Evolutionary conservation across 2,888 invertebrate species (phyloP), one percentile per base, ranked within the genome.

Genomic region (Tenthredo amoena): DNA sequence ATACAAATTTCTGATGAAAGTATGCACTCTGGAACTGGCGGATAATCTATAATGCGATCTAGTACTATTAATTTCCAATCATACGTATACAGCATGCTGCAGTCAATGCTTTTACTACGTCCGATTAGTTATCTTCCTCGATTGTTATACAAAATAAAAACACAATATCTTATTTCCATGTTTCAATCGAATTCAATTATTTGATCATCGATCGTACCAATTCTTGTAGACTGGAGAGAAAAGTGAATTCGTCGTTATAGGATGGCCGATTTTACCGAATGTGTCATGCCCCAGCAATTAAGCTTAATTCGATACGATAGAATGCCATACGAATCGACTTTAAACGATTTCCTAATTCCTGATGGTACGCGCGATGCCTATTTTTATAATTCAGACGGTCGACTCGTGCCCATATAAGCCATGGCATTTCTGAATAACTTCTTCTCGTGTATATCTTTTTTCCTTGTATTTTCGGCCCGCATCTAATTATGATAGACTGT

Each of bases 351-450:
- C 81, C 81, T 43, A 81, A 81, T 62, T 81, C 81, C 12, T 65
- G 62, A 81, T 40, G 40, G 15, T 81, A 62, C 81, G 31, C 62
- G 77, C 55, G 77, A 55, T 77, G 81, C 37, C 81, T 81, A 58
- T 65, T 58, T 81, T 62, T 62, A 62, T 62, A 81, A 26, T 81
- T 81, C 62, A 40, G 62, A 81, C 40, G 62, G 21, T 81, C 62
- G 37, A 81, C 62, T 62, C 81, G 62, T 81, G 81, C 81, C 81
- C 81, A 81, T 81, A 81, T 81, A 81, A 62, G 81, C 81, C 10
- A 40, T 81, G 40, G 58, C 62, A 81, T 81, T 81, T 81, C 62
- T 62, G n/a, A 81, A 62, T 81, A 81, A 81, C 81, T 81, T 62
- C 62, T 26, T 58, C 62, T 40, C 62, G 26, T 50, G 37, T 21